Percentiles rank a stretch among this genome's conserved stretches.
Conservation (phyloP, 2,113 vertebrate genomes). For the Clupea harengus region DNA sequence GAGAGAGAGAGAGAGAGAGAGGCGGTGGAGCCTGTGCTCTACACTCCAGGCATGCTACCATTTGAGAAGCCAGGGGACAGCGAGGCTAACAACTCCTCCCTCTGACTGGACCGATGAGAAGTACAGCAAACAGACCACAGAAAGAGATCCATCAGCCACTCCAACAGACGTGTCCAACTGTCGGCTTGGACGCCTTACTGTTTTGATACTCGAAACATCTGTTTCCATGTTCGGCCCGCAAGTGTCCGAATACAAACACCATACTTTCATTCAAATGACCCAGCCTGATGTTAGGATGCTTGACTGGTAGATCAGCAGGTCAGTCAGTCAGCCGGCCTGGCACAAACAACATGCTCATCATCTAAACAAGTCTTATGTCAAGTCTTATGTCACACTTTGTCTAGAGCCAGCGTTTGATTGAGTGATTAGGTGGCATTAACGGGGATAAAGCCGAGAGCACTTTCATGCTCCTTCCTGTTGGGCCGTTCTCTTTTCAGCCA, state of each 20-base stretch:
- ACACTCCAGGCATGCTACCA: background rate
- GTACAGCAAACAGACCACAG: background rate
- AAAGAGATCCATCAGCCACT: background rate
- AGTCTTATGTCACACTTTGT: background rate
- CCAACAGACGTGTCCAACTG: background rate
- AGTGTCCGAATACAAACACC: background rate
- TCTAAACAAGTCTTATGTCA: background rate
- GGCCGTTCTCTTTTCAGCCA: background rate
- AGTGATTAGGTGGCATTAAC: background rate
- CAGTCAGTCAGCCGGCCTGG: background rate
- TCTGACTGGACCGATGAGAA: background rate
- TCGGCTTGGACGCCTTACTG: background rate
- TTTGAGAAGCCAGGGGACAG: background rate
- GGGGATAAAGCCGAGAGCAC: background rate
- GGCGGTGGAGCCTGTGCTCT: background rate
- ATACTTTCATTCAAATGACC: background rate
- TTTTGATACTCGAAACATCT: background rate
- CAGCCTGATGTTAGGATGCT: background rate
- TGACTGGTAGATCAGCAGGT: background rate
- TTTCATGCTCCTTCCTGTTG: constrained; percentile 10
- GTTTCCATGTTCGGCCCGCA: background rate
- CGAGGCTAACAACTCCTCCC: background rate
- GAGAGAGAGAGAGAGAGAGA: too few relatives aligned
- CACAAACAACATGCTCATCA: background rate
- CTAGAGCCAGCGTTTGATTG: background rate